Evolutionary conservation across 2,888 invertebrate genomes (phyloP), one percentile per base, ranked within the genome.

Genomic region (Micoletzkya japonica): DNA sequence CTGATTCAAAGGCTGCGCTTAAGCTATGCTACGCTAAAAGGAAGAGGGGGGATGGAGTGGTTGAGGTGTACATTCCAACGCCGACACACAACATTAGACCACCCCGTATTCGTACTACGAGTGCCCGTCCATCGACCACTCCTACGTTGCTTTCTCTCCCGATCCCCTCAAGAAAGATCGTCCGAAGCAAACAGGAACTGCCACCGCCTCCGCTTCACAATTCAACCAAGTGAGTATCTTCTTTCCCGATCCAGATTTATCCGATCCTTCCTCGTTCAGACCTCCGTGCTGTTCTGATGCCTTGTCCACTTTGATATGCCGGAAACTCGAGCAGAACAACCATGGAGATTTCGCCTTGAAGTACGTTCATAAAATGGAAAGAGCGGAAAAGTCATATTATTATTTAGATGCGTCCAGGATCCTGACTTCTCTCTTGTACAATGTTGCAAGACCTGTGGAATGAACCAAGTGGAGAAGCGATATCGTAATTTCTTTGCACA

Each of bases 381-480:
- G 44, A 44, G 10, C 20, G 20, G 17, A 39, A 39, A 10, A 17
- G 39, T 39, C 10, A 20, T 28, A 24, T 37, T 52, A 50, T 64
- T 24, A 24, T 30, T 4, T 61, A 78, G 79, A 74, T 79, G 79
- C 50, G 63, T 73, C 3, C 32, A 32, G 7, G 79, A 79, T 39
- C 77, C 77, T 30, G 78, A 83, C 70, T 83, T 83, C 70, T 81
- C 81, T 1, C 67, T 82, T 52, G 77, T 82, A 30, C 82, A 82
- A 68, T 82, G 82, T 66, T 82, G 82, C 70, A 73, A 76, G 56
- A 77, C 80, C 20, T 82, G 82, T 73, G 82, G 82, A 71, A 26
- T 77, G 17, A 77, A 78, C 56, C 75, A 76, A 32, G 82, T 78
- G 10, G 76, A 78, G 20, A 75, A 78, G 58, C 64, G 82, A 50